Evolutionary conservation across 2,888 invertebrate genomes (phyloP).

Genomic region (Xestobium rufovillosum): DNA sequence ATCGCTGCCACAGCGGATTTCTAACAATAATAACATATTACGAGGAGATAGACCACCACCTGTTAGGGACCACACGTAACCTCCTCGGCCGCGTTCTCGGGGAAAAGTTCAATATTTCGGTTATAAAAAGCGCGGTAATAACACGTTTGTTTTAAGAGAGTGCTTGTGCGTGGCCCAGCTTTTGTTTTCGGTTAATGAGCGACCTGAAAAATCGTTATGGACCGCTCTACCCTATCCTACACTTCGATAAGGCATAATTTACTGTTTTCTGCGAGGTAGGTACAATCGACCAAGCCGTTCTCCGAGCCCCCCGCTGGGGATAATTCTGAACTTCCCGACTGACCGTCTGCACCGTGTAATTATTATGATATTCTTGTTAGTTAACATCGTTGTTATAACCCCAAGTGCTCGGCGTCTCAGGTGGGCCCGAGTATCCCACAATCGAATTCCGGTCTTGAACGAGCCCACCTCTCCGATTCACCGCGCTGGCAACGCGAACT

Average conservation of each 20-base stretch:
- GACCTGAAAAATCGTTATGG: slow-evolving; percentile 21
- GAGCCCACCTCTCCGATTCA: too few relatives aligned
- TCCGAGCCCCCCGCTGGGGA: too few relatives aligned
- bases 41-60: not conserved
- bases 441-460: too few relatives aligned
- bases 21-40: slow-evolving; percentile 22
- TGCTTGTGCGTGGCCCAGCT: slow-evolving; percentile 9
- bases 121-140: slow-evolving; percentile 27
- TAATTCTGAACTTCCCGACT: slow-evolving; percentile 6
- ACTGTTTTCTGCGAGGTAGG: slow-evolving; percentile 27
- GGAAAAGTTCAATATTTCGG: slow-evolving; percentile 19
- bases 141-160: slow-evolving; percentile 26
- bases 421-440: slow-evolving; percentile 12
- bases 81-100: slow-evolving; percentile 12
- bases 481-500: slow-evolving; percentile 11
- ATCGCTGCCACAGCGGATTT: slow-evolving; percentile 25
- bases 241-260: slow-evolving; percentile 31
- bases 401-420: slow-evolving; percentile 16
- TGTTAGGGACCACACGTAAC: slow-evolving; percentile 2
- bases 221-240: slow-evolving; percentile 32
- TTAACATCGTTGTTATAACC: slow-evolving; percentile 35
- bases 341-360: slow-evolving; percentile 25
- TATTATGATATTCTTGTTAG: slow-evolving; percentile 38
- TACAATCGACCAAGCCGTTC: slow-evolving; percentile 26
- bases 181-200: slow-evolving; percentile 21